phyloP scores from a whole-genome alignment of 2,113 vertebrate genomes.

The Prionailurus viverrinus region DNA sequence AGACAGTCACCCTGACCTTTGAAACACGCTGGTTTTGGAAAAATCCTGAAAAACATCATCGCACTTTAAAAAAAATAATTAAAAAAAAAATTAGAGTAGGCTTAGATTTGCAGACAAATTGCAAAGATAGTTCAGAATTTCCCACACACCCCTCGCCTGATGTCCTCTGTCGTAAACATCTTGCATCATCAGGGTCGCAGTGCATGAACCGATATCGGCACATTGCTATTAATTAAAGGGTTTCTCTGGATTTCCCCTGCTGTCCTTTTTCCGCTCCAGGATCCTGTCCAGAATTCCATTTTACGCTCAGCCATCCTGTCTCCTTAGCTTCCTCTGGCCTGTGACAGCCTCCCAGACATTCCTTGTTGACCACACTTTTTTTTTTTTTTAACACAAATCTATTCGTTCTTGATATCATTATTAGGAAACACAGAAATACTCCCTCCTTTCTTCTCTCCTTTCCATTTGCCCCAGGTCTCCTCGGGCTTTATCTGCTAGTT shows the following conservation, averaged over 20 bases:
- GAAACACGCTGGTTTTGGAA: neutral
- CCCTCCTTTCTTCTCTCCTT: fast-evolving
- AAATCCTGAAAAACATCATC: neutral
- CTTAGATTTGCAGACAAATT: neutral
- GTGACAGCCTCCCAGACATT: neutral
- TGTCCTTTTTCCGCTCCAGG: neutral
- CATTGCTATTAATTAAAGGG: neutral
- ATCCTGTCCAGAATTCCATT: neutral
- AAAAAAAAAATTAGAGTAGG: neutral
- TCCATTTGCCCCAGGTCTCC: neutral
- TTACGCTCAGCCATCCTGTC: neutral
- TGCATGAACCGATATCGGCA: no score
- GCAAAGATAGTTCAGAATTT: neutral
- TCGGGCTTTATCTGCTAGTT: fast-evolving
- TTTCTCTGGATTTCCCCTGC: neutral
- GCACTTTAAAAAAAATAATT: neutral
- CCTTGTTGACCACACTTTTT: neutral
- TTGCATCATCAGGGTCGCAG: fast-evolving
- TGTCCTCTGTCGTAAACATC: neutral
- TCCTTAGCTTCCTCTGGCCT: neutral
- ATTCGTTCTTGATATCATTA: neutral
- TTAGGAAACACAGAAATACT: neutral
- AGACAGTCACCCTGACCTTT: neutral
- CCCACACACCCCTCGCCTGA: fast-evolving
- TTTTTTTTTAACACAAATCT: neutral